These are phyloP conservation scores for Phainopepla nitens DNA, from an alignment of 2,113 vertebrate genomes.

Conservation along the genomic window DNA sequence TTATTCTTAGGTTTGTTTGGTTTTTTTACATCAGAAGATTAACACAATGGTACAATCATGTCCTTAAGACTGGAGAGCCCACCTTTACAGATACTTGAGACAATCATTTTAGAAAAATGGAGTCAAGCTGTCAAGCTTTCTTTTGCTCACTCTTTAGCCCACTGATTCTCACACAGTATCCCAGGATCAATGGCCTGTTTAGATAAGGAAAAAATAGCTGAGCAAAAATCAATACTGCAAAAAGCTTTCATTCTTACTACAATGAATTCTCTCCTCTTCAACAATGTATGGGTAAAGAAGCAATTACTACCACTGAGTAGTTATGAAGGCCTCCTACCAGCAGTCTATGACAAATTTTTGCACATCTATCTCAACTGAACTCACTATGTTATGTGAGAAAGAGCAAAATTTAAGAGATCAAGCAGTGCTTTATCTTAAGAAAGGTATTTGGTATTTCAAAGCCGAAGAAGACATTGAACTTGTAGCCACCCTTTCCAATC, in stretches of 20 bases:
- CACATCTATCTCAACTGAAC: neutral
- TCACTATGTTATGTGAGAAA: neutral
- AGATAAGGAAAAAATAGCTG: neutral
- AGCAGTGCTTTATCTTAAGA: neutral
- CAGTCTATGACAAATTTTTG: neutral
- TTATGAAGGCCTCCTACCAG: neutral
- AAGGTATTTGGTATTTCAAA: neutral
- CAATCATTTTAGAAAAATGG: neutral
- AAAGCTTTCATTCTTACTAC: neutral
- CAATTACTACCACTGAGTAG: neutral
- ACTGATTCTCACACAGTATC: neutral
- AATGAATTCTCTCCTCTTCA: neutral
- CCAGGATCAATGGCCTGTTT: neutral
- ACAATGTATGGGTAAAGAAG: neutral
- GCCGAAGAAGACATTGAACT: neutral
- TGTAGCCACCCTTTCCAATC: neutral
- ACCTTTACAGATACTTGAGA: neutral
- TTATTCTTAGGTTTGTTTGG: neutral
- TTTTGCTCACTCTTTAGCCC: neutral
- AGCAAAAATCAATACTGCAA: neutral
- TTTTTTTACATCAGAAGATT: neutral
- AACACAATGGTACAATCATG: neutral
- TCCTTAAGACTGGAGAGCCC: neutral
- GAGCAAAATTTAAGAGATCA: neutral
- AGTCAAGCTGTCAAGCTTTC: neutral